Base-by-base conservation (phyloP, 2,797 vertebrate species). In the Sebastes trivittatus region DNA sequence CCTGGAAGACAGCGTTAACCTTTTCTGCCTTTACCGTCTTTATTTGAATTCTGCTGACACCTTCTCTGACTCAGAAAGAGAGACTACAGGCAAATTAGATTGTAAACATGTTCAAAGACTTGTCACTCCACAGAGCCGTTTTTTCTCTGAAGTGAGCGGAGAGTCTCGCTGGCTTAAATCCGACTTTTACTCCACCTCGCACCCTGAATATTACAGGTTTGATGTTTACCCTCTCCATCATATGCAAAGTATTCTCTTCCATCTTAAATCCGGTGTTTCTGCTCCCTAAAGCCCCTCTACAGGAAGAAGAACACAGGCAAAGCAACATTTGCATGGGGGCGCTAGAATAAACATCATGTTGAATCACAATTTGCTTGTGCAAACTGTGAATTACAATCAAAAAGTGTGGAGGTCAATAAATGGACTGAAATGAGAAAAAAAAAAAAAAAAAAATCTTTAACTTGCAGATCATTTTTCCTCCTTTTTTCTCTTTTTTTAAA, bases 31-130 rank as follows among this genome's bases (percentile, higher is more conserved):
- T 81, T 42, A 46, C 78, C 29, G 8, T 76, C 66, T 87, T 78
- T 75, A 77, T 91, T 85, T 77, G 77, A 67, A 82, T 87, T 79
- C 66, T 61, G 66, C 32, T 55, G 75, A 78, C 70, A 66, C 66
- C 58, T 72, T 59, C 80, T 80, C 60, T 71, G 76, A 55, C 42
- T 59, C 65, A 42, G 64, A 75, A 18, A 58, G 16, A 72, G 18
- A 79, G 61, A 78, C 72, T 75, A 81, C 56, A 72, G 72, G 77
- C 62, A 82, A 81, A 83, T 78, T 88, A 77, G 22, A 85, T 83
- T 78, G 77, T 83, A 89, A 92, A 91, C 81, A 87, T 64, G 46
- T 87, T 90, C 56, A 87, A 85, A 78, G 77, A 49, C 78, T 74
- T 75, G 82, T 74, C 84, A 76, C 49, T 87, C 82, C 78, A 69